Conservation (phyloP, 2,797 vertebrate species). For the Avahi laniger region DNA sequence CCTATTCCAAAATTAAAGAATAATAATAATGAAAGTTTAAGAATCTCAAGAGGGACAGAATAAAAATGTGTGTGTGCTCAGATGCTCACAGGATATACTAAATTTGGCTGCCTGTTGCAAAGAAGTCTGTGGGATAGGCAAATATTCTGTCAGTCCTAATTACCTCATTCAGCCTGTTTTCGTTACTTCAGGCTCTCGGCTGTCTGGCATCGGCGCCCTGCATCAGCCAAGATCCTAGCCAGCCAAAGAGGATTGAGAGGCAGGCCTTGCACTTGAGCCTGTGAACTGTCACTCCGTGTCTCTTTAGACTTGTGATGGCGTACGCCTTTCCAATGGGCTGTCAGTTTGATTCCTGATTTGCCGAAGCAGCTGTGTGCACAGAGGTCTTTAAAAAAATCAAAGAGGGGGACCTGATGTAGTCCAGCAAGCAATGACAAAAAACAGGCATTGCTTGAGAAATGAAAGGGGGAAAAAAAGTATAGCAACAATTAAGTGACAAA, state of each 20-base stretch:
- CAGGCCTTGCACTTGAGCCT: constrained; percentile 72
- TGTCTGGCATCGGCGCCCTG: constrained; percentile 62
- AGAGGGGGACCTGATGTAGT: constrained; percentile 16
- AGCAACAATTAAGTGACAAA: constrained; percentile 46
- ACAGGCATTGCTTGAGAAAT: neutral
- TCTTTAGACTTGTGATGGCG: constrained; percentile 64
- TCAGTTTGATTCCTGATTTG: constrained; percentile 76
- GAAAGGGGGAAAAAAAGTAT: neutral
- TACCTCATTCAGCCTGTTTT: constrained; percentile 72
- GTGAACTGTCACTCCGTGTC: constrained; percentile 75
- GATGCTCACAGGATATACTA: constrained; percentile 70
- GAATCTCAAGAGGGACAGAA: constrained; percentile 42
- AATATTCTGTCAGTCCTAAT: constrained; percentile 86
- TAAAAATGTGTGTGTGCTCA: constrained; percentile 67
- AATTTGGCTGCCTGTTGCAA: constrained; percentile 72
- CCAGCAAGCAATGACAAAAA: constrained; percentile 58
- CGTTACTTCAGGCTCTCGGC: constrained; percentile 79
- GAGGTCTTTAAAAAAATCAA: constrained; percentile 76
- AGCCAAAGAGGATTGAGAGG: constrained; percentile 66
- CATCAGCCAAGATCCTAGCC: constrained; percentile 65
- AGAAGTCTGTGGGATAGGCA: constrained; percentile 77
- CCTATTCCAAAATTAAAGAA: constrained; percentile 14
- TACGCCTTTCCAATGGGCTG: constrained; percentile 68
- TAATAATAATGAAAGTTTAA: neutral
- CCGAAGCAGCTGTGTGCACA: constrained; percentile 59